Evolutionary conservation across 2,113 vertebrate genomes (phyloP), one percentile per base, ranked within the genome.

Genomic region (Chelonoidis abingdonii): DNA sequence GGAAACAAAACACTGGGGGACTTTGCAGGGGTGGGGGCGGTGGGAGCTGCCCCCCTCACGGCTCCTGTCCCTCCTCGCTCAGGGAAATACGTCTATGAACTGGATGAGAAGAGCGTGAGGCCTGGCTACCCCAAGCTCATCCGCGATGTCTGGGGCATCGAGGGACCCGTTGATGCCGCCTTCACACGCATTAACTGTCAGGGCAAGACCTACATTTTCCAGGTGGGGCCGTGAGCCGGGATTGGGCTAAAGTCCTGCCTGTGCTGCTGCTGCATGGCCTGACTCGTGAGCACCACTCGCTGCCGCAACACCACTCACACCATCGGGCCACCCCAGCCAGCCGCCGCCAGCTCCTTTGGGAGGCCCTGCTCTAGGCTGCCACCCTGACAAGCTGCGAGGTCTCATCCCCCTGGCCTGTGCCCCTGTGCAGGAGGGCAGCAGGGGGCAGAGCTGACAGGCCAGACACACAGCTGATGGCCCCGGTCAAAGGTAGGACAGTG

Each of bases 121-220:
- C 98, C 99, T 0, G 99, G 99, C 80, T 99, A 99, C 94, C 99
- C 99, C 72, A 99, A 99, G 92, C 99, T 99, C 88, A 99, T 99
- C 88, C 98, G 94, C 29, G 99, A 99, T 0, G 96, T 99, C 89
- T 99, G 99, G 99, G 99, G 99, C 87, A 99, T 99, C 0, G 97
- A 98, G 8, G 99, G 99, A 9, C 99, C 99, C 6, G 99, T 99
- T 0, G 99, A 99, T 10, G 99, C 99, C 5, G 99, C 99, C 82
- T 99, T 99, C 97, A 99, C 99, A 3, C 99, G 99, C 25, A 97
- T 99, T 98, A 99, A 99, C 98, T 99, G 99, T 95, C 99, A 99
- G 96, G 99, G 99, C 86, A 99, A 99, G 98, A 99, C 99, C 17
- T 99, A 99, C 87, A 97, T 99, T 27, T 99, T 99, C 97, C 99